A percentile compares a stretch with the other conserved stretches of the same genome.
Evolutionary conservation across 2,113 vertebrate genomes (phyloP).

Genomic region (Plecturocebus donacophilus): DNA sequence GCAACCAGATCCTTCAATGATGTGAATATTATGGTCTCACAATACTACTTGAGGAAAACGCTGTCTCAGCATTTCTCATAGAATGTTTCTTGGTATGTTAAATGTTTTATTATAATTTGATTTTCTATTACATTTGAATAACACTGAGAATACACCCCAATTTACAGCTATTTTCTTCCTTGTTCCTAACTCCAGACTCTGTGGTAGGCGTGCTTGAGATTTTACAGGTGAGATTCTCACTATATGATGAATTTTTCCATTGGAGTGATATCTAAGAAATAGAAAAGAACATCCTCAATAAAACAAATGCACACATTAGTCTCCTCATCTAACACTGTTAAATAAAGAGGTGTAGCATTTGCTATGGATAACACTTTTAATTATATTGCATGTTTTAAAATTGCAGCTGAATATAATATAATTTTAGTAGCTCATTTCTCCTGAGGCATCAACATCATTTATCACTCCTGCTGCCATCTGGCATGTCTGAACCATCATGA

Average conservation of each 20-base stretch:
- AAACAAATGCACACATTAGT: not conserved
- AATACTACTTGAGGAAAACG: not conserved
- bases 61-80: not conserved
- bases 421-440: slow-evolving; percentile 85
- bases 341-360: slow-evolving; percentile 74
- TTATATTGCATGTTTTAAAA: slow-evolving; percentile 82
- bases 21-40: not conserved
- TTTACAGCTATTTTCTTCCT: not conserved
- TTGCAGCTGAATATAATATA: slow-evolving; percentile 84
- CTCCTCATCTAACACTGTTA: slow-evolving; percentile 54
- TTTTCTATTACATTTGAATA: not conserved
- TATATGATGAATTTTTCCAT: not conserved
- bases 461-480: slow-evolving; percentile 85
- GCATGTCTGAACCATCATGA: slow-evolving; percentile 82
- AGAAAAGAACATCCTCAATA: not conserved
- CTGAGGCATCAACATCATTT: slow-evolving; percentile 85
- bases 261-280: not conserved
- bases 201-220: not conserved
- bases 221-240: not conserved
- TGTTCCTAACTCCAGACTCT: not conserved
- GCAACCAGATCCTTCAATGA: not conserved
- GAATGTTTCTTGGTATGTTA: not conserved
- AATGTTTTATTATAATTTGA: not conserved
- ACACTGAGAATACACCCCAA: not conserved
- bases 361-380: slow-evolving; percentile 80